Percentiles rank a stretch among this genome's conserved stretches.
Evolutionary conservation across 30 jellyfish, hydroid and myxozoan species (phyloP).

Genomic region (Aurelia coerulea): DNA sequence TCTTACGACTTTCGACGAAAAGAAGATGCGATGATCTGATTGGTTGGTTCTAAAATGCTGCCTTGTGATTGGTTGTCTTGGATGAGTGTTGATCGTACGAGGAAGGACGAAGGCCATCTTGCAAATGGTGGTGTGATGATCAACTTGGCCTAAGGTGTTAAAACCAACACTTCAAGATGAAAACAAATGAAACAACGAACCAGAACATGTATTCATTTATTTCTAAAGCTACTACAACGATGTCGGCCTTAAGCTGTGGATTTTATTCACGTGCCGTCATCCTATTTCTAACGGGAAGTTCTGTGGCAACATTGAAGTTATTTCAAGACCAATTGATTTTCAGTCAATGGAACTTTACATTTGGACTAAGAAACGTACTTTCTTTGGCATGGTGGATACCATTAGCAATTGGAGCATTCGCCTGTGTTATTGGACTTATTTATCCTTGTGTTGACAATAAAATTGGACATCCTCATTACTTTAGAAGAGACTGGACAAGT

Average conservation of each 20-base stretch:
- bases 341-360: conserved; percentile 1
- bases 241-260: conserved; percentile 56
- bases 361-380: conserved; percentile 26
- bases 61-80: conserved; percentile 27
- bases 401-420: conserved; percentile 61
- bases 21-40: background rate
- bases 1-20: background rate
- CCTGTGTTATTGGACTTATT: conserved; percentile 70
- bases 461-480: conserved; percentile 61
- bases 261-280: conserved; percentile 67
- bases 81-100: conserved; percentile 40
- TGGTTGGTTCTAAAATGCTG: conserved; percentile 6
- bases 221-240: conserved; percentile 22
- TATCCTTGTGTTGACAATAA: conserved; percentile 77
- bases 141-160: conserved; percentile 7
- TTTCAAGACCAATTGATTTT: conserved; percentile 16
- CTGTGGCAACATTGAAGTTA: conserved; percentile 53
- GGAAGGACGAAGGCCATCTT: conserved; percentile 24
- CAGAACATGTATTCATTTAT: background rate
- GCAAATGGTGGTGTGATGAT: conserved; percentile 31
- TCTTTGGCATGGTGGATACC: conserved; percentile 84
- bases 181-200: too few relatives aligned
- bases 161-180: background rate
- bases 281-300: conserved; percentile 67
- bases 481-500: conserved; percentile 78